Base-by-base conservation (phyloP, 2,113 vertebrate genomes). In the Calidris pugnax region DNA sequence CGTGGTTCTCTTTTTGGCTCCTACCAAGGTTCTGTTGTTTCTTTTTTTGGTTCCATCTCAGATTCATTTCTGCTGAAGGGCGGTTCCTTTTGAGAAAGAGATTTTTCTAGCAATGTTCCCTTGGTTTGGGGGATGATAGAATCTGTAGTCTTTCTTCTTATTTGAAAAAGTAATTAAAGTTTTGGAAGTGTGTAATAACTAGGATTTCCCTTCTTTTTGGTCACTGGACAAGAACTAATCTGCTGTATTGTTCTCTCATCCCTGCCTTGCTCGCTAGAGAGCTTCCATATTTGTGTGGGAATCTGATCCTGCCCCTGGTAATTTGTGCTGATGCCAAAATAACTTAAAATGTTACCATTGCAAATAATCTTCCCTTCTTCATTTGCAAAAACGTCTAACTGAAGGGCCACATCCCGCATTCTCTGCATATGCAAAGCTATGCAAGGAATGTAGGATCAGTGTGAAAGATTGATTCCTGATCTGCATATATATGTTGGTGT, bases 321-420 rank as follows among this genome's bases (percentile, higher is more conserved):
- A 95, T 96, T 95, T 96, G 95, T 95, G 94, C 92, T 95, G 91
- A 97, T 96, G 94, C 96, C 93, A 97, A 96, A 97, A 97, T 75
- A 93, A 82, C 72, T 95, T 90, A 74, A 92, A 95, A 85, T 6
- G 22, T 90, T 94, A 95, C 62, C 90, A 95, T 91, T 94, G 87
- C 86, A 91, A 92, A 64, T 93, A 93, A 96, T 82, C 86, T 94
- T 93, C 89, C 93, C 89, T 94, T 87, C 91, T 74, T 96, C 87
- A 41, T 87, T 96, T 90, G 85, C 85, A 94, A 95, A 94, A 96
- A 80, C 5, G 0, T 86, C 69, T 64, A 45, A 83, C 32, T 53
- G 92, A 95, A 96, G 92, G 89, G 92, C 88, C 96, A 89, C 85
- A 90, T 93, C 93, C 95, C 60, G 0, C 95, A 85, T 95, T 97